A percentile compares a stretch with the other conserved stretches of the same genome.
Evolutionary conservation across 2,888 invertebrate genomes (phyloP).

Genomic region (Chirona hameri): DNA sequence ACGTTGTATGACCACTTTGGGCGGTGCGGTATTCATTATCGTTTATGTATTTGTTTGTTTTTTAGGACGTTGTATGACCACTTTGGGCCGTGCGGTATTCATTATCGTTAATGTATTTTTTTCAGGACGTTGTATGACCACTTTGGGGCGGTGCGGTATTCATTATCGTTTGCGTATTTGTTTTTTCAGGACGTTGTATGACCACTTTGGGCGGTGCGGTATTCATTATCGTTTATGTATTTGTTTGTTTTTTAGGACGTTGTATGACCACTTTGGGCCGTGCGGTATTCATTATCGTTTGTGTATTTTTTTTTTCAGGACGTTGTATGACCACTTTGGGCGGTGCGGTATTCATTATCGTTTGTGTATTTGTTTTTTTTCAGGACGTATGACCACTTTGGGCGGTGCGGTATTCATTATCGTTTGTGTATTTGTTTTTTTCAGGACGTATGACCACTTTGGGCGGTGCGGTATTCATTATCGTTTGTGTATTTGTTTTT

Average conservation of each 20-base stretch:
- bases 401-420: conserved; percentile 62
- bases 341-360: conserved; percentile 59
- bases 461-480: conserved; percentile 64
- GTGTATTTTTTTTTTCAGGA: conserved; percentile 41
- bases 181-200: conserved; percentile 49
- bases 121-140: conserved; percentile 55
- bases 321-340: conserved; percentile 62
- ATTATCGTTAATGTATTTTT: background rate
- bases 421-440: conserved; percentile 32
- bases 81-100: conserved; percentile 67
- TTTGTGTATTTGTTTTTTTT: conserved; percentile 38
- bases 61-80: conserved; percentile 55
- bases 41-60: background rate
- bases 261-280: conserved; percentile 63
- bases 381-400: conserved; percentile 60
- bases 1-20: conserved; percentile 62
- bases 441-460: conserved; percentile 59
- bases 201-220: conserved; percentile 68
- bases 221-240: conserved; percentile 48
- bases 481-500: background rate
- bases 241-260: conserved; percentile 42
- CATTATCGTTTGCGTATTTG: conserved; percentile 44
- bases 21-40: conserved; percentile 59
- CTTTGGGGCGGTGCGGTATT: conserved; percentile 66
- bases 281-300: conserved; percentile 58